Percentiles rank a stretch among this genome's conserved stretches.
phyloP scores from a whole-genome alignment of 2,888 invertebrate species.

The Encarsia formosa region DNA sequence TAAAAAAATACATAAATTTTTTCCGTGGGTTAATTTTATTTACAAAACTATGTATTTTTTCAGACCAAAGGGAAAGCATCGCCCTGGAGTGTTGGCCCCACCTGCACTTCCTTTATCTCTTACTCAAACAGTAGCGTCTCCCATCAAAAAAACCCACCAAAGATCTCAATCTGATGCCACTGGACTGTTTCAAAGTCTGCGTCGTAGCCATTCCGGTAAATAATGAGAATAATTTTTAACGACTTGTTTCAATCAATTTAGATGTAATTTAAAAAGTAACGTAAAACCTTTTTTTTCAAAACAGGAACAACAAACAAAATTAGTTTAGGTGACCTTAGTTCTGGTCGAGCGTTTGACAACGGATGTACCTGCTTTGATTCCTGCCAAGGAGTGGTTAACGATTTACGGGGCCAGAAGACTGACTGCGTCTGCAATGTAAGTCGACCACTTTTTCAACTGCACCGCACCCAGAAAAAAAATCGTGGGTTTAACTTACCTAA shows the following conservation, averaged over 20 bases:
- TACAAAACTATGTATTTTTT: background rate
- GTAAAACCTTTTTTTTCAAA: background rate
- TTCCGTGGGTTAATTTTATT: constrained; percentile 3
- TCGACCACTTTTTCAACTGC: constrained; percentile 2
- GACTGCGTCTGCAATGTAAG: constrained; percentile 73
- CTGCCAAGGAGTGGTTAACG: constrained; percentile 74
- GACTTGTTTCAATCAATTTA: background rate
- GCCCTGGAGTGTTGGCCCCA: constrained; percentile 44
- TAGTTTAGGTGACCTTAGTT: constrained; percentile 84
- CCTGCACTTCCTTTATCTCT: constrained; percentile 47
- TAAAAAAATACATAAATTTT: background rate
- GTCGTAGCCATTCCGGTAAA: constrained; percentile 50
- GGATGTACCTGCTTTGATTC: constrained; percentile 90
- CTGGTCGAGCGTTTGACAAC: constrained; percentile 94
- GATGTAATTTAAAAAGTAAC: background rate
- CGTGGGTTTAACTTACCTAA: background rate
- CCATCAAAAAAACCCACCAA: constrained; percentile 74
- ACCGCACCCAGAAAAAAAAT: background rate
- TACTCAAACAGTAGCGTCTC: constrained; percentile 47
- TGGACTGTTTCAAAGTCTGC: constrained; percentile 58
- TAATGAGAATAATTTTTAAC: background rate
- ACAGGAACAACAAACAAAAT: constrained; percentile 56
- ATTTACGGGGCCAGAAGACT: constrained; percentile 71
- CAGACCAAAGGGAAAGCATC: constrained; percentile 49
- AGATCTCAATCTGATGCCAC: constrained; percentile 80